Base-by-base conservation (phyloP, 2,113 vertebrate genomes). In the Bettongia penicillata region DNA sequence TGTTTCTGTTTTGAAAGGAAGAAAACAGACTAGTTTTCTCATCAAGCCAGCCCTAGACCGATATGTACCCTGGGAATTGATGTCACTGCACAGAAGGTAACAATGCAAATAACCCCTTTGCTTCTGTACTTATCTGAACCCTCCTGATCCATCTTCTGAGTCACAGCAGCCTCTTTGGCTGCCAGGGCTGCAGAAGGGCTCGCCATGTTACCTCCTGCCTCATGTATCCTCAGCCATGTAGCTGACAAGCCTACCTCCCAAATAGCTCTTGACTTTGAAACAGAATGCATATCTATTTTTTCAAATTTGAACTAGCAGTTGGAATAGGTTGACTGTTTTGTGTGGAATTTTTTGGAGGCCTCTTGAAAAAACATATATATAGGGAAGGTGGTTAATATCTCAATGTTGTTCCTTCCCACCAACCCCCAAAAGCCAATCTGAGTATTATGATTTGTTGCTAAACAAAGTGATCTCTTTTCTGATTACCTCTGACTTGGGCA, bases 61-160 rank as follows among this genome's bases (percentile, higher is more conserved):
- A 0, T 94, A 91, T 94, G 77, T 89, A 53, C 96, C 53, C 91
- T 92, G 53, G 90, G 50, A 90, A 51, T 90, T 4, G 0, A 94
- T 23, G 2, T 68, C 50, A 23, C 53, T 0, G 3, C 61, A 92
- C 48, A 95, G 90, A 93, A 94, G 84, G 43, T 90, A 52, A 92
- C 61, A 51, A 57, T 68, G 93, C 4, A 93, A 93, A 0, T 89
- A 52, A 57, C 94, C 53, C 24, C 53, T 95, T 53, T 53, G 51
- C 95, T 96, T 96, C 95, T 95, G 61, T 49, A 90, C 57, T 57
- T 47, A 51, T 51, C 93, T 95, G 3, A 48, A 48, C 93, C 43
- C 94, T 53, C 51, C 77, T 57, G 25, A 50, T 84, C 93, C 94
- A 94, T 91, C 94, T 95, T 26, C 3, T 25, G 50, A 93, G 89